Conservation (phyloP, 2,113 vertebrate genomes). For the Bagarius yarrelli region DNA sequence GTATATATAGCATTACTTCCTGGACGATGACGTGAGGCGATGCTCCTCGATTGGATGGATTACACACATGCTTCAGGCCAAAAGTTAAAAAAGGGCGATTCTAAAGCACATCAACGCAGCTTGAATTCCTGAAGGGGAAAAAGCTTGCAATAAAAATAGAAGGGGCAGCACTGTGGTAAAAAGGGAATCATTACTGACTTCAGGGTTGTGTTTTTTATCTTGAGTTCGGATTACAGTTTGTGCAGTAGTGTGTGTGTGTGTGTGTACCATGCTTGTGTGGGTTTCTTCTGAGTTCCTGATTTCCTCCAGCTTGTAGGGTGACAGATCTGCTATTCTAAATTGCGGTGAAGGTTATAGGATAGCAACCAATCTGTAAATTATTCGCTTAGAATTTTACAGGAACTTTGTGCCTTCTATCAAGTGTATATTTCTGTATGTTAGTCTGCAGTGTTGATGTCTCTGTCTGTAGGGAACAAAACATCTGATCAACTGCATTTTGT, state of each 20-base stretch:
- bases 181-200: not conserved
- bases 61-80: no score
- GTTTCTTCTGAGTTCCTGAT: not conserved
- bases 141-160: not conserved
- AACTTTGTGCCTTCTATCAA: not conserved
- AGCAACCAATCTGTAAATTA: not conserved
- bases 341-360: not conserved
- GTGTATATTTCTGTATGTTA: not conserved
- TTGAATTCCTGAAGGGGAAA: not conserved
- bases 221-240: not conserved
- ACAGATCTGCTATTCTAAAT: not conserved
- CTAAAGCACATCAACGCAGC: no score
- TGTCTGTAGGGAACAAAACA: not conserved
- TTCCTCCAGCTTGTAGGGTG: not conserved
- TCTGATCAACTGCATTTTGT: constrained; percentile 65
- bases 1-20: no score
- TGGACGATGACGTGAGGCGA: no score
- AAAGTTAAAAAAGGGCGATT: no score
- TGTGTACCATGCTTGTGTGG: not conserved
- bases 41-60: no score
- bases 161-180: not conserved
- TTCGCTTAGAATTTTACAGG: not conserved
- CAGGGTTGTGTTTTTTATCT: not conserved
- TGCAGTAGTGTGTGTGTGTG: not conserved
- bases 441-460: constrained; percentile 9